These are phyloP conservation scores for Trichosurus vulpecula DNA, from an alignment of 2,797 vertebrate species.

Conservation along the genomic window DNA sequence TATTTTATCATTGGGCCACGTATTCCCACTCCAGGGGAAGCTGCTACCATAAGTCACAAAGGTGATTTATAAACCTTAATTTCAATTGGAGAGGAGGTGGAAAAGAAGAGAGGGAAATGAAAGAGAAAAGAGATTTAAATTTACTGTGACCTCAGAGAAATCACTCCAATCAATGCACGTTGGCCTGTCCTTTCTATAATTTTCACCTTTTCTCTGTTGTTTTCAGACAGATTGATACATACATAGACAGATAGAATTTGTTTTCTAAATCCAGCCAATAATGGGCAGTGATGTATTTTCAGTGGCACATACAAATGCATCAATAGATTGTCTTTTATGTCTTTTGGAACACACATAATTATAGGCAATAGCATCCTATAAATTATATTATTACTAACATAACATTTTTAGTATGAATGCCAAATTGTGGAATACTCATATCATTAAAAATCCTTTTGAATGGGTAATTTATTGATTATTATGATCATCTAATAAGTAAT, in stretches of 20 bases:
- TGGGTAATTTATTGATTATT: not conserved
- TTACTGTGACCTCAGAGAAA: not conserved
- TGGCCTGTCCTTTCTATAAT: not conserved
- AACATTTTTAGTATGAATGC: slow-evolving; percentile 16
- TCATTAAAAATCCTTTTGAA: slow-evolving; percentile 17
- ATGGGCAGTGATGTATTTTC: not conserved
- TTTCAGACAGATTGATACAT: not conserved
- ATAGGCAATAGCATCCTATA: not conserved
- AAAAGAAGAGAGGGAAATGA: not conserved
- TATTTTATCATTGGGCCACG: slow-evolving; percentile 49
- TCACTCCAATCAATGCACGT: not conserved
- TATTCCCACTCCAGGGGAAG: slow-evolving; percentile 19
- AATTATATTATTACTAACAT: not conserved
- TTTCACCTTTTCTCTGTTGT: not conserved
- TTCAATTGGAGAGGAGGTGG: slow-evolving; percentile 30
- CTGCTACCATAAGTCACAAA: slow-evolving; percentile 11
- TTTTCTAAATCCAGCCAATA: not conserved
- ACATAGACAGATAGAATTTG: not conserved
- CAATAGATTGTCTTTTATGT: slow-evolving; percentile 26
- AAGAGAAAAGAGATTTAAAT: slow-evolving; percentile 13
- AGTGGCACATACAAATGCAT: not conserved
- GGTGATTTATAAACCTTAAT: slow-evolving; percentile 24
- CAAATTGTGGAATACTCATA: not conserved
- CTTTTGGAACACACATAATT: not conserved
- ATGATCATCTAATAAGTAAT: not conserved